Evolutionary conservation across 1,140 invertebrate species (phyloP), one percentile per base, ranked within the genome.

Genomic region (Hylaeus volcanicus): DNA sequence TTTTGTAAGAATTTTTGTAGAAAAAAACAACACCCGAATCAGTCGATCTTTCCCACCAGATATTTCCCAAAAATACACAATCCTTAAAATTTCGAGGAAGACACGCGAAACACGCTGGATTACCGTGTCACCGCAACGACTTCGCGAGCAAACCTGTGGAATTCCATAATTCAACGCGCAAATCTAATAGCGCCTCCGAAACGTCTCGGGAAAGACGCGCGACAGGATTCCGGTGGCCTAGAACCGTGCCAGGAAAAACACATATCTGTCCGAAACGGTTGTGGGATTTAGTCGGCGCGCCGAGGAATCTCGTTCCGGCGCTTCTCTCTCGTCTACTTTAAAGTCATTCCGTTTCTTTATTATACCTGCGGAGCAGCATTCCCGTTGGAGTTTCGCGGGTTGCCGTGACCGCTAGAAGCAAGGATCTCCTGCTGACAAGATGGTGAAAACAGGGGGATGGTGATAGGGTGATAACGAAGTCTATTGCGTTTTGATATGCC

Each of bases 221-320:
- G 9, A 3, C 3, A 12, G 71, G 43, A 72, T 72, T 73, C 56
- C 56, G 41, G n/a, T n/a, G 15, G 9, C 9, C 53, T 39, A 43
- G 41, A 58, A 58, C 53, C 53, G 26, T 45, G 70, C 56, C 41
- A 5, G 26, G 71, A 48, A 72, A 61, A 45, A 61, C 71, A 60
- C 56, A 15, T 37, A 43, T 26, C 26, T 53, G 55, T 37, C 55
- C 43, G 55, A 58, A 60, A 43, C 15, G 48, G 14, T 26, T 26
- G 26, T 26, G 26, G 26, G 26, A 26, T 26, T 26, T 26, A 26
- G 26, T 3, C 12, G 3, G 1, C 14, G 39, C n/a, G 45, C 58
- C 43, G 88, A 77, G 83, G 82, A 73, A 84, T 86, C 83, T 68
- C 51, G 14, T 14, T 45, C 9, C 14, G 45, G 37, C 12, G 55